Conservation (phyloP, 2,888 invertebrate genomes). For the Trachelus troglodyta region DNA sequence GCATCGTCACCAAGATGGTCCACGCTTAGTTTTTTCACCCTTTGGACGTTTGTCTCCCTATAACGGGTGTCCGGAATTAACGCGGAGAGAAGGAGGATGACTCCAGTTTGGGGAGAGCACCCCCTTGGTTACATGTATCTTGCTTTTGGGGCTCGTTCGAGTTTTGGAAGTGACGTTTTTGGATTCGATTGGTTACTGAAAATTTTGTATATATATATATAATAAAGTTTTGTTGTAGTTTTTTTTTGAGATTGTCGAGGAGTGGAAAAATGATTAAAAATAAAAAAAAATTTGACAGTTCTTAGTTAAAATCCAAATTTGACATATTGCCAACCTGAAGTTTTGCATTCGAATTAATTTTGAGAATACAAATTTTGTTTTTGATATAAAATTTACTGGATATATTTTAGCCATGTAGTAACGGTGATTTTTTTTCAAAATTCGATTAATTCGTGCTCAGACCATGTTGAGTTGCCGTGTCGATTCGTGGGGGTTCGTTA, state of each 20-base stretch:
- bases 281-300: too few relatives aligned
- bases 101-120: not conserved
- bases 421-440: not conserved
- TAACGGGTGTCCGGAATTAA: slow-evolving; percentile 64
- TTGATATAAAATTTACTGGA: not conserved
- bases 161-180: not conserved
- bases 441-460: too few relatives aligned
- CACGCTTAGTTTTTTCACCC: slow-evolving; percentile 59
- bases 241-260: too few relatives aligned
- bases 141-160: not conserved
- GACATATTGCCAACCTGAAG: not conserved
- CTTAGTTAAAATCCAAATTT: not conserved
- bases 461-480: not conserved
- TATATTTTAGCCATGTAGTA: not conserved
- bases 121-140: slow-evolving; percentile 9
- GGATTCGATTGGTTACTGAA: not conserved
- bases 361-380: not conserved
- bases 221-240: too few relatives aligned
- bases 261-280: too few relatives aligned
- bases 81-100: slow-evolving; percentile 22
- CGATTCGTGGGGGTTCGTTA: not conserved
- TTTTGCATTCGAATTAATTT: not conserved
- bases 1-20: slow-evolving; percentile 61
- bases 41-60: slow-evolving; percentile 58
- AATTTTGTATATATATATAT: too few relatives aligned